A percentile compares a stretch with the other conserved stretches of the same genome.
phyloP scores from a whole-genome alignment of 1,140 invertebrate genomes.

The Penaeus indicus region DNA sequence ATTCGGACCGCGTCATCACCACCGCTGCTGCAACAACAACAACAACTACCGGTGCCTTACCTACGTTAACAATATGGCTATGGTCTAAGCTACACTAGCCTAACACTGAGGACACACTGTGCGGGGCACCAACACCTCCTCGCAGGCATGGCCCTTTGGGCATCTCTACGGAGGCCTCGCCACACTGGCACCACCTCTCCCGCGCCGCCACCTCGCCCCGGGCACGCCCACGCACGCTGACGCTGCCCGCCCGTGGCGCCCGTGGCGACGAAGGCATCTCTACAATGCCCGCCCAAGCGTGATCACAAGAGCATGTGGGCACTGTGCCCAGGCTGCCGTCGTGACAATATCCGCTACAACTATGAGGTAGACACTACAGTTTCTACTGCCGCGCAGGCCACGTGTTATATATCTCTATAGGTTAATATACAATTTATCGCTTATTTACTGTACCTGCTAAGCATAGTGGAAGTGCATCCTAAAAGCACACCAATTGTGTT shows the following conservation, averaged over 20 bases:
- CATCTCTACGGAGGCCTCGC: neutral
- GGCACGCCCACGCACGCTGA: neutral
- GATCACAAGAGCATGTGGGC: conserved; percentile 29
- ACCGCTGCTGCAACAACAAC: conserved; percentile 60
- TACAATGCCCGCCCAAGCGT: conserved; percentile 25
- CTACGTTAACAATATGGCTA: conserved; percentile 62
- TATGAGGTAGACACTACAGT: conserved; percentile 64
- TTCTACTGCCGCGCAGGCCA: conserved; percentile 63
- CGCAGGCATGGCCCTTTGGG: neutral
- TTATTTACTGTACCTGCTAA: conserved; percentile 62
- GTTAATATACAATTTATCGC: conserved; percentile 63
- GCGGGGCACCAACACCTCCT: conserved; percentile 36
- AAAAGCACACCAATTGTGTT: conserved; percentile 64
- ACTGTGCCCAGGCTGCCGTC: conserved; percentile 24
- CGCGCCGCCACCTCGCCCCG: neutral
- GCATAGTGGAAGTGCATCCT: conserved; percentile 64
- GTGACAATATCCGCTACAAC: conserved; percentile 52
- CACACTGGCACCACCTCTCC: conserved; percentile 16
- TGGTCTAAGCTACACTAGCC: conserved; percentile 51
- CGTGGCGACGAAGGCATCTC: neutral
- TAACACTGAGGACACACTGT: conserved; percentile 59
- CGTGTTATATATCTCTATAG: conserved; percentile 62
- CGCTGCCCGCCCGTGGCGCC: neutral
- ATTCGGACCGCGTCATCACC: conserved; percentile 61
- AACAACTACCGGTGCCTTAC: conserved; percentile 64